Evolutionary conservation across 2,113 vertebrate genomes (phyloP).

Genomic region (Tragulus kanchil): DNA sequence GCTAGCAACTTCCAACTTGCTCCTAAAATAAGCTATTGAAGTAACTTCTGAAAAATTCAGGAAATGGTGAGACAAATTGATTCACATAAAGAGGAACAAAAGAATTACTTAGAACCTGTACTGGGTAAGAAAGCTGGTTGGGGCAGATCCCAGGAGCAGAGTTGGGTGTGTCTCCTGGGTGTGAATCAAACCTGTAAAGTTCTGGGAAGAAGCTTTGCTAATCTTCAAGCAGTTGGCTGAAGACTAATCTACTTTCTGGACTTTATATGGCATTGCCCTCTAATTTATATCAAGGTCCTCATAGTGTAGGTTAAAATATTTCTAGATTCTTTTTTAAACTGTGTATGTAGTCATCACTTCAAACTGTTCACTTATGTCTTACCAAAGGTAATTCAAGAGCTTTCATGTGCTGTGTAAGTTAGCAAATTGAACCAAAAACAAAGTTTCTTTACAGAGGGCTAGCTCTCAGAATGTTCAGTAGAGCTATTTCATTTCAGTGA

Average conservation of each 20-base stretch:
- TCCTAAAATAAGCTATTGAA: constrained; percentile 77
- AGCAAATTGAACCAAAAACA: constrained; percentile 62
- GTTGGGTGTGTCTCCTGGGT: constrained; percentile 62
- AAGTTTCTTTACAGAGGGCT: constrained; percentile 41
- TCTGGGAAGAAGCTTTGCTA: constrained; percentile 57
- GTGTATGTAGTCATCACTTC: background rate
- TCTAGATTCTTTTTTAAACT: constrained; percentile 11
- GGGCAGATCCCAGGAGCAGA: constrained; percentile 54
- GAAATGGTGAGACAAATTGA: constrained; percentile 75
- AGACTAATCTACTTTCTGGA: background rate
- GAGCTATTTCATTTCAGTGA: constrained; percentile 54
- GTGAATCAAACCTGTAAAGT: constrained; percentile 2
- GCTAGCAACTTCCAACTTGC: constrained; percentile 66
- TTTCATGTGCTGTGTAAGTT: constrained; percentile 50
- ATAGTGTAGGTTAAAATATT: constrained; percentile 12
- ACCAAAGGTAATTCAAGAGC: constrained; percentile 53
- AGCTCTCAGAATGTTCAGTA: constrained; percentile 33
- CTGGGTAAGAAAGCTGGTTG: constrained; percentile 51
- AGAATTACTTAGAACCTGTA: constrained; percentile 52
- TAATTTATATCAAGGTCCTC: constrained; percentile 7
- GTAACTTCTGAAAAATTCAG: constrained; percentile 77
- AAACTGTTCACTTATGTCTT: constrained; percentile 9
- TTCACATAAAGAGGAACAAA: constrained; percentile 75
- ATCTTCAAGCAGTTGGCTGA: constrained; percentile 46
- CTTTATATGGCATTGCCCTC: background rate